These are phyloP conservation scores for Biston stratarius DNA, from an alignment of 2,888 invertebrate genomes.

Conservation along the genomic window DNA sequence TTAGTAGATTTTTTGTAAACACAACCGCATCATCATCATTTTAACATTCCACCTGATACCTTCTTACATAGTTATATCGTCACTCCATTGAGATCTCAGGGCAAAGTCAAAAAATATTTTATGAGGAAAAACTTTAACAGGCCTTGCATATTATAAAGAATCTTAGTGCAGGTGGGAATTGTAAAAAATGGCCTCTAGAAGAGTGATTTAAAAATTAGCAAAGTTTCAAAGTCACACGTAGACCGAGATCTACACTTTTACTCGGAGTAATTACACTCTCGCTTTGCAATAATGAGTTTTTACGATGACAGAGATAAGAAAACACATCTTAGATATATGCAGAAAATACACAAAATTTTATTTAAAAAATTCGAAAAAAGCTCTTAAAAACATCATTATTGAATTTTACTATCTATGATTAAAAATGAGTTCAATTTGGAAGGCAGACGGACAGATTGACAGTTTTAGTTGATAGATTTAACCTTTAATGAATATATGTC, in stretches of 20 bases:
- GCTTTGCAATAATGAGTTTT: neutral
- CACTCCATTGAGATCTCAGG: neutral
- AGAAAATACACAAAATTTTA: neutral
- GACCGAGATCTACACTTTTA: neutral
- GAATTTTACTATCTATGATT: too few relatives aligned
- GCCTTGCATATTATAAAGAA: neutral
- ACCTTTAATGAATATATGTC: too few relatives aligned
- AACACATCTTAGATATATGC: neutral
- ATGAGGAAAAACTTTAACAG: neutral
- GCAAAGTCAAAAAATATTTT: neutral
- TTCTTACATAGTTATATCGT: too few relatives aligned
- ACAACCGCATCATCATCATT: too few relatives aligned
- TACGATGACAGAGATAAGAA: neutral
- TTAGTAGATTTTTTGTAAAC: too few relatives aligned
- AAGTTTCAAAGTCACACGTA: slow-evolving; percentile 10
- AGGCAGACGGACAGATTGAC: too few relatives aligned
- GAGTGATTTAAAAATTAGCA: neutral
- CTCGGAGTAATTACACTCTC: neutral
- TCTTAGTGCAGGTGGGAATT: neutral
- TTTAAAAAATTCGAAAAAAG: neutral
- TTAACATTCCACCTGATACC: too few relatives aligned
- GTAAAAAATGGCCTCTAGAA: neutral
- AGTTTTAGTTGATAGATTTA: too few relatives aligned
- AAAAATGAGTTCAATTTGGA: too few relatives aligned
- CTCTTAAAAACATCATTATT: too few relatives aligned